A percentile compares a stretch with the other conserved stretches of the same genome.
Evolutionary conservation across 1,140 invertebrate genomes (phyloP).

Genomic region (Leptonema lineaticorne): DNA sequence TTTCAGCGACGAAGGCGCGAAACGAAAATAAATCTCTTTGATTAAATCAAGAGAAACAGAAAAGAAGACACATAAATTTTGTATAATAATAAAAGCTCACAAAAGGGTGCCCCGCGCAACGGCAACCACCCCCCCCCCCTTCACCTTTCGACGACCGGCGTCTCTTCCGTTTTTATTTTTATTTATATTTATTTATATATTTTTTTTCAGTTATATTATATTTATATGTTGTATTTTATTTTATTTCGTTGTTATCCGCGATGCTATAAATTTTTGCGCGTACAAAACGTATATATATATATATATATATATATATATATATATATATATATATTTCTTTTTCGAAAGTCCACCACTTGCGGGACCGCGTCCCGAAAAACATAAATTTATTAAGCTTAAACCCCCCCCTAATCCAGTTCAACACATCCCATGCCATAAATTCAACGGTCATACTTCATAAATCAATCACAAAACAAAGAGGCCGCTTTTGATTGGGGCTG

Average conservation of each 20-base stretch:
- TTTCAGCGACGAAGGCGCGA: slow-evolving; percentile 9
- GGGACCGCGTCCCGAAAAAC: slow-evolving; percentile 23
- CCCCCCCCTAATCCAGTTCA: slow-evolving; percentile 42
- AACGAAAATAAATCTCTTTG: slow-evolving; percentile 40
- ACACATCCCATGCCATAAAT: slow-evolving; percentile 40
- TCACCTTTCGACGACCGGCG: not conserved
- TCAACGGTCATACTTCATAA: slow-evolving; percentile 40
- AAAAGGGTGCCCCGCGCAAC: slow-evolving; percentile 14
- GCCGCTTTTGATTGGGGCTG: slow-evolving; percentile 38
- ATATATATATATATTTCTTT: not conserved
- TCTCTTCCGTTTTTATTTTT: slow-evolving; percentile 10
- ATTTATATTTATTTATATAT: no score
- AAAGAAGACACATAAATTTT: slow-evolving; percentile 41
- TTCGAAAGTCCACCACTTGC: slow-evolving; percentile 10
- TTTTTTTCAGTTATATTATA: no score
- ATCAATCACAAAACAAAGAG: slow-evolving; percentile 41
- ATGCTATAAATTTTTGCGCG: no score
- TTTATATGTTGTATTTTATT: no score
- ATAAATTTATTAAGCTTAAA: slow-evolving; percentile 40
- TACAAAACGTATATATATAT: not conserved
- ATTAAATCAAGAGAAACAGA: slow-evolving; percentile 43
- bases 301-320: not conserved
- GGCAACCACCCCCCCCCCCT: not conserved
- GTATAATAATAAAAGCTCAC: slow-evolving; percentile 40
- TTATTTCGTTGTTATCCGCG: not conserved